Percentiles rank a stretch among this genome's conserved stretches.
Evolutionary conservation across 2,797 vertebrate species (phyloP).

Genomic region (Zonotrichia albicollis): DNA sequence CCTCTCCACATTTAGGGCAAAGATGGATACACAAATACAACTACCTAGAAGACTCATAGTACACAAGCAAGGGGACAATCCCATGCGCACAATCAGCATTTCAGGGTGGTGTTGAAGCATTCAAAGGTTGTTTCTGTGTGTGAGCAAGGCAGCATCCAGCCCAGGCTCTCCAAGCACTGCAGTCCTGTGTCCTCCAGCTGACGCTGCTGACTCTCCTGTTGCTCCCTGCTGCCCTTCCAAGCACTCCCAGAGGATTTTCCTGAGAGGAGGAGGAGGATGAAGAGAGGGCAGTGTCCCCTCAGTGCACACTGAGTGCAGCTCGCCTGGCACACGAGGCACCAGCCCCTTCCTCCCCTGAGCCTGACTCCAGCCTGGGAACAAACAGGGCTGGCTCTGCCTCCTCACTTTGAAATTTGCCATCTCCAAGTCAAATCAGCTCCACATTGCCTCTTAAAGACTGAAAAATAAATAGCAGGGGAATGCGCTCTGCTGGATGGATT

Average conservation of each 20-base stretch:
- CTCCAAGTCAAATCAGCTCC: conserved; percentile 31
- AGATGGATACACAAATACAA: background rate
- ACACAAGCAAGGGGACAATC: background rate
- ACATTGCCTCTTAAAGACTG: conserved; percentile 63
- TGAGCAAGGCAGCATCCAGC: background rate
- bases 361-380: background rate
- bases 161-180: background rate
- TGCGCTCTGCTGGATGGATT: conserved; percentile 1
- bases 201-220: background rate
- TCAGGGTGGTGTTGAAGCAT: background rate
- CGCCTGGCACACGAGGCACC: background rate
- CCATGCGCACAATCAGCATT: background rate
- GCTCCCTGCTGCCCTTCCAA: background rate
- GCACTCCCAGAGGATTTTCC: background rate
- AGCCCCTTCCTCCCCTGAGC: background rate
- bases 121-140: background rate
- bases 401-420: background rate
- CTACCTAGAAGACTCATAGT: background rate
- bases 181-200: background rate
- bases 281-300: background rate
- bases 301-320: conserved; percentile 1
- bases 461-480: conserved; percentile 41
- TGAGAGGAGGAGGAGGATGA: background rate
- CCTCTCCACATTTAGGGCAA: background rate
- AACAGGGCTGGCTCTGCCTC: background rate